Conservation (phyloP, 2,113 vertebrate species). For the Eptatretus burgeri region DNA sequence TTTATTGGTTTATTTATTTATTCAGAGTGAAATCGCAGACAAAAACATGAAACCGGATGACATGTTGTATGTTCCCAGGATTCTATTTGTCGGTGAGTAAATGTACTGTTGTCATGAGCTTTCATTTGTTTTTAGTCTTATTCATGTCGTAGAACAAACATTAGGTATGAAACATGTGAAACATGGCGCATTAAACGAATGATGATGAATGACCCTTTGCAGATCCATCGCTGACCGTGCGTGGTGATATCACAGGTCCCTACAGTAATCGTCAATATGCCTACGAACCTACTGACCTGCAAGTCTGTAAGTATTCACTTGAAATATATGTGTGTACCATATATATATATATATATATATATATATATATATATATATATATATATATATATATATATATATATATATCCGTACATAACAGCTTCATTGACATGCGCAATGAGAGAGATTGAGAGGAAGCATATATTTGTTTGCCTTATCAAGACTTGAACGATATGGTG, state of each 20-base stretch:
- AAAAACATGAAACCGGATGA: conserved; percentile 69
- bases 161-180: too few species aligned
- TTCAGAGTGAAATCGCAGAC: conserved; percentile 73
- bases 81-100: conserved; percentile 67
- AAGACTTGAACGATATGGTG: too few species aligned
- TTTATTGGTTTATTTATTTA: not conserved
- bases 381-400: too few species aligned
- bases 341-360: too few species aligned
- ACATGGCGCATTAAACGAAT: too few species aligned
- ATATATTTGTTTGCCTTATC: too few species aligned
- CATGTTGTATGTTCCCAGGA: conserved; percentile 51
- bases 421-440: too few species aligned
- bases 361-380: too few species aligned
- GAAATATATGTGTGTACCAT: too few species aligned
- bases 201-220: conserved; percentile 2
- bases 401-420: too few species aligned
- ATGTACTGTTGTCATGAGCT: not conserved
- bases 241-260: conserved; percentile 57
- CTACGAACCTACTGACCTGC: conserved; percentile 40
- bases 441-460: too few species aligned
- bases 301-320: conserved; percentile 35
- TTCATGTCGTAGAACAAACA: not conserved
- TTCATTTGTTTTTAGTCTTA: not conserved
- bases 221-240: conserved; percentile 82
- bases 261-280: conserved; percentile 68